Base-by-base conservation (phyloP, 2,797 vertebrate genomes). In the Alosa sapidissima region DNA sequence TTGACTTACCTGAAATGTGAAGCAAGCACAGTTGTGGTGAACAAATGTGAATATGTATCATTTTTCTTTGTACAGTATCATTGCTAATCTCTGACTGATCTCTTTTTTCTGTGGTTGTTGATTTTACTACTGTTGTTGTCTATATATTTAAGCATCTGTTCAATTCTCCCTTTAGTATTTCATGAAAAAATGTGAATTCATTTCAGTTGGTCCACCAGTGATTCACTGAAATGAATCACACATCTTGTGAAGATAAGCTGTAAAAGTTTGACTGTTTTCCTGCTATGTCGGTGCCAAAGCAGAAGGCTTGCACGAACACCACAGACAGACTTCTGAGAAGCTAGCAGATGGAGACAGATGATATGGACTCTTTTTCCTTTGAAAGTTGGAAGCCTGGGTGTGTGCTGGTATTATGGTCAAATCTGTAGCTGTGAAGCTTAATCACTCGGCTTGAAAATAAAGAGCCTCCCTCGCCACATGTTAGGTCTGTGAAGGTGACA, bases 271-370 rank as follows among this genome's bases (percentile, higher is more conserved):
- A 45, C 4, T 21, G 36, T 78, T 78, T 45, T 78, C 16, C 47
- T 45, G 7, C 14, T 78, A 0, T 21, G 72, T 6, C 1, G 7
- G 21, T 78, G 36, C 36, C 72, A 78, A 45, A 72, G 33, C 41
- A 78, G 10, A 62, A 78, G 13, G 72, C 72, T 78, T 47, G 9
- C 72, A 78, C 8, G 41, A 19, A 33, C 10, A 16, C 11, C 28
- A 78, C 36, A 78, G 5, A 78, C 72, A 7, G 36, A 41, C 41
- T 45, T 78, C 36, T 47, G 36, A 78, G 41, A 21, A 78, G 36
- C 36, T 36, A 78, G 72, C 72, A 78, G 72, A 78, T 47, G 72
- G 72, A 47, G 72, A 78, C 72, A 78, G 72, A 45, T 78, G 72
- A 78, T 45, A 78, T 19, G 41, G 28, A 45, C 72, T 78, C 72